These are phyloP conservation scores for Enteromius unitaeniatus DNA, from an alignment of 2,797 vertebrate species.

Conservation along the genomic window DNA sequence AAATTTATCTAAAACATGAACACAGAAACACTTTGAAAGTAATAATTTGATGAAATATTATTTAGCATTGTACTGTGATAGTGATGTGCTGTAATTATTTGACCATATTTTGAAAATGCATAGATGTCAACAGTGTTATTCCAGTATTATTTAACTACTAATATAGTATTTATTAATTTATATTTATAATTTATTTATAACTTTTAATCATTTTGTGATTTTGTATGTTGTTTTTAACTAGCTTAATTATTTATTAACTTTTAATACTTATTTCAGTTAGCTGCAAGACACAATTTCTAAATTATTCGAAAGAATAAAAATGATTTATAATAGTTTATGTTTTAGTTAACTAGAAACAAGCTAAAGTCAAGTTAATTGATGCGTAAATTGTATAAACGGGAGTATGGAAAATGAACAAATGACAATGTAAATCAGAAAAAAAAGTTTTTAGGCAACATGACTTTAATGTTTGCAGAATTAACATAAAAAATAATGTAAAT, in stretches of 20 bases:
- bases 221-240: neutral
- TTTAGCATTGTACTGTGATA: no score
- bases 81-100: neutral
- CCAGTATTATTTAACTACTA: neutral
- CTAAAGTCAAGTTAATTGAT: neutral
- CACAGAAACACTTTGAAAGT: neutral
- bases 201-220: neutral
- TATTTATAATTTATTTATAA: neutral
- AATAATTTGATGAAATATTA: neutral
- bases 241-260: neutral
- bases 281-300: neutral
- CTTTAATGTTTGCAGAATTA: neutral
- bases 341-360: neutral
- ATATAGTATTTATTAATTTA: neutral
- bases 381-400: neutral
- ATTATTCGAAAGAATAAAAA: neutral
- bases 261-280: neutral
- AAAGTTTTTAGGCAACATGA: neutral
- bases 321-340: neutral
- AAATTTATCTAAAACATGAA: neutral
- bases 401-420: neutral
- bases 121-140: neutral
- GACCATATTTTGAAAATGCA: neutral
- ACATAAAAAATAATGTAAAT: neutral
- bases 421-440: neutral